These are phyloP conservation scores for Calyptomena viridis DNA, from an alignment of 2,113 vertebrate genomes.

Conservation along the genomic window DNA sequence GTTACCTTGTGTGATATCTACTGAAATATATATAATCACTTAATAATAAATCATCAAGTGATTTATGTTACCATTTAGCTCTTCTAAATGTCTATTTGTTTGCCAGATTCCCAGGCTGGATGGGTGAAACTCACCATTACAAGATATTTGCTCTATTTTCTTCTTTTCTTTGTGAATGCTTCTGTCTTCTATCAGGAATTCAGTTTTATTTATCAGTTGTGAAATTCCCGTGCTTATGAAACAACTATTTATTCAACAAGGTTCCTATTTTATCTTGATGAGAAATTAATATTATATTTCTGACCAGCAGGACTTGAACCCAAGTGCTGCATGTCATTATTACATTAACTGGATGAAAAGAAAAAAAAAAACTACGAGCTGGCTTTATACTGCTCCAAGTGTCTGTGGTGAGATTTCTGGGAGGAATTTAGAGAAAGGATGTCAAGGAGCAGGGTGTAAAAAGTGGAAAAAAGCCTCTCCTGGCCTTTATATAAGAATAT, in stretches of 20 bases:
- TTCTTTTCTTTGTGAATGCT: not conserved
- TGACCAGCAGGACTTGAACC: not conserved
- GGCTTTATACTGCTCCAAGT: not conserved
- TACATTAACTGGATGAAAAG: not conserved
- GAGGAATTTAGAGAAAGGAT: not conserved
- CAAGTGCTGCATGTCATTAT: not conserved
- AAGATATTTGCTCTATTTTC: not conserved
- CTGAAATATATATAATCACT: not conserved
- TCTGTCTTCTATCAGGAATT: not conserved
- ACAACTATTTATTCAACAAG: not conserved
- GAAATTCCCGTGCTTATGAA: not conserved
- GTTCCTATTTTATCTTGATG: not conserved
- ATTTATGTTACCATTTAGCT: conserved; percentile 13
- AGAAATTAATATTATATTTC: not conserved
- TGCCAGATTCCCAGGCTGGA: not conserved
- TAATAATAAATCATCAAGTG: not conserved
- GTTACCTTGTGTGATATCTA: not conserved
- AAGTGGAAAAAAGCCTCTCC: not conserved
- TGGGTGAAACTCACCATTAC: not conserved
- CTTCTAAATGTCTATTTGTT: not conserved
- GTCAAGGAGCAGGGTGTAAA: not conserved
- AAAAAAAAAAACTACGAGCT: not conserved
- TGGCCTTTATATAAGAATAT: not conserved
- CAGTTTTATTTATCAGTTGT: not conserved
- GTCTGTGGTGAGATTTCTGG: not conserved